Percentiles rank a stretch among this genome's conserved stretches.
Evolutionary conservation across 2,888 invertebrate species (phyloP).

Genomic region (Acleris laterana): DNA sequence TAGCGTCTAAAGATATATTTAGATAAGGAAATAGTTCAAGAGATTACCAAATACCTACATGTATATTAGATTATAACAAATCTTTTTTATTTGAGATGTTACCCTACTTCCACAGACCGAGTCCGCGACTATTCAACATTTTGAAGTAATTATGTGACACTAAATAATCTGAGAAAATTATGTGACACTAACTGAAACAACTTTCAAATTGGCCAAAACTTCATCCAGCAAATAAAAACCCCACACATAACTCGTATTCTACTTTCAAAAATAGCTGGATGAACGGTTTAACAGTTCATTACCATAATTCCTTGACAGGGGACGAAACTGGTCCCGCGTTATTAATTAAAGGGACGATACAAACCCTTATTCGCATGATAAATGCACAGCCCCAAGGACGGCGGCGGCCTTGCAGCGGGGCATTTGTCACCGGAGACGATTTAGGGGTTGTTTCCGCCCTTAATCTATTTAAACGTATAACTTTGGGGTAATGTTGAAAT

Average conservation of each 20-base stretch:
- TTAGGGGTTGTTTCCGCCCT: constrained; percentile 37
- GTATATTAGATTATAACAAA: too few species aligned
- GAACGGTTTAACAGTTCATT: constrained; percentile 15
- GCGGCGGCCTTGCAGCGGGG: constrained; percentile 40
- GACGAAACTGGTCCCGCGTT: constrained; percentile 18
- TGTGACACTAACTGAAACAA: too few species aligned
- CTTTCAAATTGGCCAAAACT: too few species aligned
- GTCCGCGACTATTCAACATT: too few species aligned
- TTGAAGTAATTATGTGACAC: too few species aligned
- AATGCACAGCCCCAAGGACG: constrained; percentile 57
- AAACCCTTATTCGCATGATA: constrained; percentile 55
- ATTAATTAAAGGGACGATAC: constrained; percentile 43
- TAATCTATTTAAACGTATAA: constrained; percentile 34
- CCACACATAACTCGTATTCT: neutral
- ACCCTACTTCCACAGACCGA: too few species aligned
- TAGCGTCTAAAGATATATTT: too few species aligned
- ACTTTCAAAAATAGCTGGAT: neutral
- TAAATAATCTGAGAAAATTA: too few species aligned
- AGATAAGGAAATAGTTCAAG: too few species aligned
- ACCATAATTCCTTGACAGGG: constrained; percentile 29
- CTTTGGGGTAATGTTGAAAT: constrained; percentile 42
- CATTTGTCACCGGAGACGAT: constrained; percentile 46
- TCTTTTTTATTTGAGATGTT: too few species aligned
- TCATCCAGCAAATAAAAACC: too few species aligned
- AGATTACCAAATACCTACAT: too few species aligned